Evolutionary conservation across 2,113 vertebrate species (phyloP), one percentile per base, ranked within the genome.

Genomic region (Ciconia maguari): DNA sequence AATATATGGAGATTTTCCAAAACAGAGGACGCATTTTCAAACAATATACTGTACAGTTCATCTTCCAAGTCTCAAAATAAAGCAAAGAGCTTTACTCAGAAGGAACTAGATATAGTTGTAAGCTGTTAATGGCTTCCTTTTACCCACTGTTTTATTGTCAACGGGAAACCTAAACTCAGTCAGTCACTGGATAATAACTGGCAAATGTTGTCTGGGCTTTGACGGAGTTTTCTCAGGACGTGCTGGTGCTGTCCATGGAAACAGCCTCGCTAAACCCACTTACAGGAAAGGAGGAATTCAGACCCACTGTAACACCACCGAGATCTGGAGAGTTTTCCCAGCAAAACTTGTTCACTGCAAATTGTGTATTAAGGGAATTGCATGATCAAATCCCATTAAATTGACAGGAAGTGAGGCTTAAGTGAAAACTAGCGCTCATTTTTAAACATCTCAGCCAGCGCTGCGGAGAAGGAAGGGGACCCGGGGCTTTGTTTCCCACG

Each of bases 1-100:
- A 96, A 92, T 96, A 91, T 26, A 96, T 87, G 94, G 92, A 97
- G 88, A 48, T 82, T 93, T 97, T 94, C 94, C 94, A 95, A 96
- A 95, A 84, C 81, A 86, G 90, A 89, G 84, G 93, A 75, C 0
- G 11, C 44, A 12, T 29, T 93, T 94, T 86, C 90, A 79, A 87
- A 74, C 89, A 92, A 79, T 52, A 36, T 16, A 46, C 65, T 36
- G 36, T 42, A 60, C 93, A 86, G 55, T 81, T 91, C 83, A 76
- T 95, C 94, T 93, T 89, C 81, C 92, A 76, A 87, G 60, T 32
- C 88, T 24, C 75, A 77, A 90, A 94, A 93, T 76, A 94, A 94
- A 96, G 91, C 87, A 79, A 51, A 57, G 55, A 57, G 58, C 49
- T 96, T 88, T 52, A 64, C 83, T 90, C 58, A 77, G 80, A 77